These are phyloP conservation scores for Lota lota DNA, from an alignment of 2,113 vertebrate species.

Conservation along the genomic window DNA sequence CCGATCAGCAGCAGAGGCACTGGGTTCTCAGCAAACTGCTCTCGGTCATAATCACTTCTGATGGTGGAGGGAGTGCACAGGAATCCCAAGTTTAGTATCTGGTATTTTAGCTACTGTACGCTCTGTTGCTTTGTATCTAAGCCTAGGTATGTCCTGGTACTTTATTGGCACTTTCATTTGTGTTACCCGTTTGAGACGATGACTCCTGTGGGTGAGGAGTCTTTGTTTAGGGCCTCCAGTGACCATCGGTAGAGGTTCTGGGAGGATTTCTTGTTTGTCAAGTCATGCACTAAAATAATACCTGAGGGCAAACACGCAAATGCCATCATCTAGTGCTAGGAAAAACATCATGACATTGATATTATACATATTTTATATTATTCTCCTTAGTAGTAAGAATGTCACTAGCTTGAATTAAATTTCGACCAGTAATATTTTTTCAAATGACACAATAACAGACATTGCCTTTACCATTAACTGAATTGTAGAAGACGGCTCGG, in stretches of 20 bases:
- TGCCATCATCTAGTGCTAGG: too few species aligned
- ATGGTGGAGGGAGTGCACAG: conserved; percentile 11
- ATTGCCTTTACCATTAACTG: conserved; percentile 84
- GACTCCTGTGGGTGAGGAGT: conserved; percentile 87
- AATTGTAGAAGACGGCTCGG: conserved; percentile 96
- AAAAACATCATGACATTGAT: background rate
- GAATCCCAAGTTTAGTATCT: background rate
- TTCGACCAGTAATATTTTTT: too few species aligned
- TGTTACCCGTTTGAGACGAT: conserved; percentile 91
- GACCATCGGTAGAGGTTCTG: conserved; percentile 97
- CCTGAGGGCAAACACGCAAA: conserved; percentile 64
- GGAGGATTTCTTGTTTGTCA: conserved; percentile 98
- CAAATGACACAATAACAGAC: background rate
- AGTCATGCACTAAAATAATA: conserved; percentile 95
- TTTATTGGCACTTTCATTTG: background rate
- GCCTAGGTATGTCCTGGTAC: background rate
- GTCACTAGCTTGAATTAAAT: too few species aligned
- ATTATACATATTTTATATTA: background rate
- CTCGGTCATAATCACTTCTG: conserved; percentile 89
- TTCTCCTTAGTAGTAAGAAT: background rate
- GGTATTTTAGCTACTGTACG: background rate
- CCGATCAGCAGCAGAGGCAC: conserved; percentile 93
- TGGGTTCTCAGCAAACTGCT: conserved; percentile 94
- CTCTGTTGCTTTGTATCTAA: background rate
- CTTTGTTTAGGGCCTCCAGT: conserved; percentile 89